phyloP scores from a whole-genome alignment of 2,888 invertebrate genomes.

The Orthosia gothica region DNA sequence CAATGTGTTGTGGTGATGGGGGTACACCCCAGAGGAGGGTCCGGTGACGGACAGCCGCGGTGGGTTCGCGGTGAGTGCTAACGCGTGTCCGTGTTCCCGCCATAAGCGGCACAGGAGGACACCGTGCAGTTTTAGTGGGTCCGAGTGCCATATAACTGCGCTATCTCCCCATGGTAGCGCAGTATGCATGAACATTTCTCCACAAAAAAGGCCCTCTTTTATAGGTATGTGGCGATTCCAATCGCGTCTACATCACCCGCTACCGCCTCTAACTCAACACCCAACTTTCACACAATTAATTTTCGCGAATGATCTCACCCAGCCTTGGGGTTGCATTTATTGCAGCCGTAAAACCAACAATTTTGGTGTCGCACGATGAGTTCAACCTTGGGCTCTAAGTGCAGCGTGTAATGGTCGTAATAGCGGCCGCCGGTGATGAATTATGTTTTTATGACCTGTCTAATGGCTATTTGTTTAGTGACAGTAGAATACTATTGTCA shows the following conservation, averaged over 20 bases:
- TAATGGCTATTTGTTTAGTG: slow-evolving; percentile 28
- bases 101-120: too few relatives aligned
- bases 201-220: too few relatives aligned
- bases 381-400: slow-evolving; percentile 54
- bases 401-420: slow-evolving; percentile 39
- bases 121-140: too few relatives aligned
- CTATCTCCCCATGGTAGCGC: too few relatives aligned
- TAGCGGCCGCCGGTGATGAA: slow-evolving; percentile 27
- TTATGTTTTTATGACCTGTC: slow-evolving; percentile 28
- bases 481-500: not conserved
- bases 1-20: too few relatives aligned
- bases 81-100: too few relatives aligned
- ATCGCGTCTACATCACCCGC: slow-evolving; percentile 35
- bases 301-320: slow-evolving; percentile 79
- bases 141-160: too few relatives aligned
- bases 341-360: slow-evolving; percentile 73
- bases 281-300: slow-evolving; percentile 78
- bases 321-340: slow-evolving; percentile 78
- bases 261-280: slow-evolving; percentile 52
- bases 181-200: too few relatives aligned
- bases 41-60: too few relatives aligned
- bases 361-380: slow-evolving; percentile 72
- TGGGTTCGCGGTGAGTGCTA: too few relatives aligned
- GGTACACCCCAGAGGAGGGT: too few relatives aligned
- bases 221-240: too few relatives aligned